Conservation (phyloP, 2,888 invertebrate genomes). For the Plebejus melissa region DNA sequence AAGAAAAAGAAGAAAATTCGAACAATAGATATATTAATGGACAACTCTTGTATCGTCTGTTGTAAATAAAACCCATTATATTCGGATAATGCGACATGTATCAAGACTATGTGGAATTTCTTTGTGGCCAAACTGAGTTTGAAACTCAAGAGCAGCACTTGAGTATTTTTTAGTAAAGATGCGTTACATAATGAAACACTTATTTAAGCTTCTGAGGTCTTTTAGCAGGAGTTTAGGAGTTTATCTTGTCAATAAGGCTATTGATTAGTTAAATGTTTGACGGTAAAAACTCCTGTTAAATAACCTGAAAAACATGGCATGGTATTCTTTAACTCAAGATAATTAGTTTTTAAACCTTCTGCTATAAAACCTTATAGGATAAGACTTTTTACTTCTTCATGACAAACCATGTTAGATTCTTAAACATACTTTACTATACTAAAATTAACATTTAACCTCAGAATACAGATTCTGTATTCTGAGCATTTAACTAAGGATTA, state of each 20-base stretch:
- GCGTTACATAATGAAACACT: neutral
- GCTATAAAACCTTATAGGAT: no score
- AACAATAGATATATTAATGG: constrained; percentile 9
- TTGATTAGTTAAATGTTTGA: neutral
- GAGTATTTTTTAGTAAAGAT: neutral
- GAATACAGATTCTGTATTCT: no score
- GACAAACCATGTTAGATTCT: no score
- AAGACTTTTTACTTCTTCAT: no score
- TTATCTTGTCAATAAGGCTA: neutral
- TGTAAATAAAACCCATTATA: constrained; percentile 3
- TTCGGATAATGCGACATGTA: neutral
- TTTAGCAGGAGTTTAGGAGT: neutral
- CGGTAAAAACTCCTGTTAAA: neutral
- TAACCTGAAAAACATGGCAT: neutral
- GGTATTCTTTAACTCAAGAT: neutral
- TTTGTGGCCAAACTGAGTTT: neutral
- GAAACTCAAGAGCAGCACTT: neutral
- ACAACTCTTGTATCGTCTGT: neutral
- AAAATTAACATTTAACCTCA: neutral
- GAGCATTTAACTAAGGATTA: neutral
- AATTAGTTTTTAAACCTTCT: no score
- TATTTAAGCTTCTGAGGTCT: neutral
- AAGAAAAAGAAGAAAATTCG: neutral
- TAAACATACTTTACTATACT: neutral
- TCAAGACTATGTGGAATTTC: constrained; percentile 6